phyloP scores from a whole-genome alignment of 1,140 invertebrate genomes.

The Anoplophora glabripennis region DNA sequence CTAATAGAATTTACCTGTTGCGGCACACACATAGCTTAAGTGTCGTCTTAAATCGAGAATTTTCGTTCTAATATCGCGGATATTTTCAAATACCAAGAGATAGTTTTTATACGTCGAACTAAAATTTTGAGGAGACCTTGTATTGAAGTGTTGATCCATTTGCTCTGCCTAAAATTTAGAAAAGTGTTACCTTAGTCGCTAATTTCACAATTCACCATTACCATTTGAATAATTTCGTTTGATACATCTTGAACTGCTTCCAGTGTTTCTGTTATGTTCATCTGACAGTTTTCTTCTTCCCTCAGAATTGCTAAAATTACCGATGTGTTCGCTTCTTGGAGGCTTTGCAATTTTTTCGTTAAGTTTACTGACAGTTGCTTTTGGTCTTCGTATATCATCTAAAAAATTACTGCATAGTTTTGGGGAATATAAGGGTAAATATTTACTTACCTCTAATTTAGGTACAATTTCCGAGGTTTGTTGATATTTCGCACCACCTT shows the following conservation, averaged over 20 bases:
- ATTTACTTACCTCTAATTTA: not conserved
- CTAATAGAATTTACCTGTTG: slow-evolving; percentile 17
- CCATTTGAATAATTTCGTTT: slow-evolving; percentile 45
- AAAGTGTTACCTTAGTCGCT: slow-evolving; percentile 5
- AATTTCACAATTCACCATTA: slow-evolving; percentile 41
- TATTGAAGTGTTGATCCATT: slow-evolving; percentile 35
- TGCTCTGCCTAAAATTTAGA: slow-evolving; percentile 45
- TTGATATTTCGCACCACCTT: not conserved
- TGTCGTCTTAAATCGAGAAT: slow-evolving; percentile 47
- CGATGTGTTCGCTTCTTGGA: slow-evolving; percentile 40
- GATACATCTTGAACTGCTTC: slow-evolving; percentile 49
- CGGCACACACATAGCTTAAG: slow-evolving; percentile 45
- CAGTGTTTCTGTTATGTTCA: slow-evolving; percentile 33
- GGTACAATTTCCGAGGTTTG: not conserved
- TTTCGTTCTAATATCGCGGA: slow-evolving; percentile 37
- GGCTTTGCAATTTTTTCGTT: slow-evolving; percentile 28
- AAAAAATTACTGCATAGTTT: not conserved
- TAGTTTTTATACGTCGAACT: too few relatives aligned
- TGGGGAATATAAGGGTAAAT: not conserved
- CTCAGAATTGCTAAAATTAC: slow-evolving; percentile 10
- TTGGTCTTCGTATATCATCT: slow-evolving; percentile 26
- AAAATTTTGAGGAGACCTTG: not conserved
- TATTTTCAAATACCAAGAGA: slow-evolving; percentile 18
- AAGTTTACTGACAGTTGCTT: slow-evolving; percentile 26
- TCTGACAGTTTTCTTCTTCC: slow-evolving; percentile 9